Conservation (phyloP, 2,797 vertebrate genomes). For the Notamacropus eugenii region DNA sequence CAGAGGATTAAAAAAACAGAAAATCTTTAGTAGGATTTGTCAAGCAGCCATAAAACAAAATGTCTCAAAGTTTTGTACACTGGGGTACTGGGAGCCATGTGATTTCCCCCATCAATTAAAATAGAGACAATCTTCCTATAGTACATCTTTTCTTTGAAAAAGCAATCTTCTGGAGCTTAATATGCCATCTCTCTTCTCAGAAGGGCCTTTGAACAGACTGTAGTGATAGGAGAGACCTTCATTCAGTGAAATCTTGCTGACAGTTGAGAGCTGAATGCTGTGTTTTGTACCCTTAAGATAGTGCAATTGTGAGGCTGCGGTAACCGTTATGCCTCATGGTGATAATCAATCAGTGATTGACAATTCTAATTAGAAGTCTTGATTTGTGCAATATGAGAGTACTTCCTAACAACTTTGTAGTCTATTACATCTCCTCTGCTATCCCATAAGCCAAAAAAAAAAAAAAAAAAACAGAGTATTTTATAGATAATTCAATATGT, state of each 20-base stretch:
- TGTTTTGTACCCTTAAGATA: conserved; percentile 82
- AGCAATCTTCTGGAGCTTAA: conserved; percentile 73
- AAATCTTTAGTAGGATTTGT: not conserved
- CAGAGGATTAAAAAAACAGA: not conserved
- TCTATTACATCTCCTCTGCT: conserved; percentile 76
- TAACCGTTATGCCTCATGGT: conserved; percentile 76
- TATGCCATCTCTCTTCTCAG: conserved; percentile 76
- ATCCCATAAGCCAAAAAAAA: conserved; percentile 56
- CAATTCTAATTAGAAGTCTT: conserved; percentile 86
- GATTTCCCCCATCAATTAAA: conserved; percentile 64
- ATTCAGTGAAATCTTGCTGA: conserved; percentile 80
- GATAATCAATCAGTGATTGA: conserved; percentile 86
- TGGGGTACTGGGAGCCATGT: not conserved
- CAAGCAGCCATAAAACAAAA: not conserved
- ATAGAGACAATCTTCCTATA: conserved; percentile 37
- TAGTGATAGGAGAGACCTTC: conserved; percentile 76
- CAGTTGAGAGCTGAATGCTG: conserved; percentile 78
- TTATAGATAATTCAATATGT: conserved; percentile 79
- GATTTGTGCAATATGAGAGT: conserved; percentile 77
- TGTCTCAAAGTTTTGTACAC: conserved; percentile 43
- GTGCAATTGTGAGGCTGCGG: conserved; percentile 81
- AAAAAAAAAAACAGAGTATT: conserved; percentile 54
- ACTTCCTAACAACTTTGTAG: conserved; percentile 78
- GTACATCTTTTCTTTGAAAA: conserved; percentile 45
- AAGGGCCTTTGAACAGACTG: conserved; percentile 80